Percentiles rank a stretch among this genome's conserved stretches.
phyloP scores from a whole-genome alignment of 2,888 invertebrate genomes.

The Prenolepis imparis region DNA sequence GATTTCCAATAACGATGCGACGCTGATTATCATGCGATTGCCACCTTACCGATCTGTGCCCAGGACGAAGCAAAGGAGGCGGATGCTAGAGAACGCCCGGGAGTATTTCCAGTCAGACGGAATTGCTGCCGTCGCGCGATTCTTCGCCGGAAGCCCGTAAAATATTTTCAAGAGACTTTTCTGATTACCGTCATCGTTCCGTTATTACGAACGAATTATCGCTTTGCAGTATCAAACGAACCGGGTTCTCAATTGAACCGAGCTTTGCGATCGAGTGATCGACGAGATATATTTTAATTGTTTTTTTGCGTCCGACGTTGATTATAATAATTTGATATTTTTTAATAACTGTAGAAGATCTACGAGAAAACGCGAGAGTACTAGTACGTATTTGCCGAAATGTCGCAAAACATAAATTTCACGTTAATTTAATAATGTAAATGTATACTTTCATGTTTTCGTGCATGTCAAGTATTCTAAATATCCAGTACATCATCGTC shows the following conservation, averaged over 20 bases:
- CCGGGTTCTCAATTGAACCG: too few relatives aligned
- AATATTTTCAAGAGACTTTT: conserved; percentile 65
- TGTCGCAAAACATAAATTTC: neutral
- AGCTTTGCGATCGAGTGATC: neutral
- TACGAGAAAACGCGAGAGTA: neutral
- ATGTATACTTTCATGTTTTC: neutral
- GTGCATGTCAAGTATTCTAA: neutral
- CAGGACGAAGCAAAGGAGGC: conserved; percentile 38
- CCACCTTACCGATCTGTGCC: conserved; percentile 66
- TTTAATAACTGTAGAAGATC: neutral
- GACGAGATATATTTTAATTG: neutral
- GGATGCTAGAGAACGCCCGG: conserved; percentile 27
- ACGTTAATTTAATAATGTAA: neutral
- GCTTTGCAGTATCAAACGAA: neutral
- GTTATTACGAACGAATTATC: conserved; percentile 63
- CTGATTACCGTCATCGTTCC: conserved; percentile 63
- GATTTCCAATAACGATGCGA: conserved; percentile 75
- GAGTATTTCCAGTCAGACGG: conserved; percentile 47
- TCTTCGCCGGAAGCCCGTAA: conserved; percentile 68
- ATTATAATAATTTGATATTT: neutral
- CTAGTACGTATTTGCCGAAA: neutral
- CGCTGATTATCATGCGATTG: conserved; percentile 75
- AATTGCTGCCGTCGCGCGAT: conserved; percentile 60
- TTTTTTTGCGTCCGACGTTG: neutral
- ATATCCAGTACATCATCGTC: neutral